Percentiles rank a stretch among this genome's conserved stretches.
These are phyloP conservation scores for Ochotona curzoniae DNA, from an alignment of 2,113 vertebrate genomes.

Conservation along the genomic window DNA sequence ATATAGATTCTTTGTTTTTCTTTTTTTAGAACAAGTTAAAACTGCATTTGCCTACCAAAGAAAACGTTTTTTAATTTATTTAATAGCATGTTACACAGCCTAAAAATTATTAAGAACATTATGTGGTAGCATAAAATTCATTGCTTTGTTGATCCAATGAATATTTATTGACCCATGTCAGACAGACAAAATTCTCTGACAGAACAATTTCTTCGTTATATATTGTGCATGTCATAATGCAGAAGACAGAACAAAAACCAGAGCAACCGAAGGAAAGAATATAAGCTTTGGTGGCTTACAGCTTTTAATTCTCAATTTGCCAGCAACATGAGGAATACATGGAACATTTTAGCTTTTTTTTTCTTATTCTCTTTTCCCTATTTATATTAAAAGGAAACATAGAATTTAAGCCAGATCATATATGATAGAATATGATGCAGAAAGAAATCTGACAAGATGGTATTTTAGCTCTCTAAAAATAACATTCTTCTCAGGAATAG, in stretches of 20 bases:
- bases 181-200: neutral
- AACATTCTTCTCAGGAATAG: too few relatives aligned
- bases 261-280: neutral
- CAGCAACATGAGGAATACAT: neutral
- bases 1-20: neutral
- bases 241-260: neutral
- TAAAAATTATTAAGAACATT: slow-evolving; percentile 11
- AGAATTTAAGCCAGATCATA: neutral
- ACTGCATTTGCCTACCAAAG: neutral
- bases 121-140: neutral
- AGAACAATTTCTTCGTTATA: neutral
- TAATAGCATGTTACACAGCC: neutral
- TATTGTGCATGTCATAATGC: neutral
- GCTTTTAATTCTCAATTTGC: neutral
- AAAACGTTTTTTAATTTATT: neutral
- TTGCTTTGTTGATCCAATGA: neutral
- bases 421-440: neutral
- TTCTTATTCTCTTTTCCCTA: slow-evolving; percentile 12
- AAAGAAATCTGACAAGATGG: neutral
- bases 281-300: neutral
- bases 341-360: neutral
- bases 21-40: neutral
- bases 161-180: neutral
- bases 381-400: neutral
- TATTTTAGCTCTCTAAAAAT: neutral